phyloP scores from a whole-genome alignment of 2,797 vertebrate species.

The Ibycter americanus region DNA sequence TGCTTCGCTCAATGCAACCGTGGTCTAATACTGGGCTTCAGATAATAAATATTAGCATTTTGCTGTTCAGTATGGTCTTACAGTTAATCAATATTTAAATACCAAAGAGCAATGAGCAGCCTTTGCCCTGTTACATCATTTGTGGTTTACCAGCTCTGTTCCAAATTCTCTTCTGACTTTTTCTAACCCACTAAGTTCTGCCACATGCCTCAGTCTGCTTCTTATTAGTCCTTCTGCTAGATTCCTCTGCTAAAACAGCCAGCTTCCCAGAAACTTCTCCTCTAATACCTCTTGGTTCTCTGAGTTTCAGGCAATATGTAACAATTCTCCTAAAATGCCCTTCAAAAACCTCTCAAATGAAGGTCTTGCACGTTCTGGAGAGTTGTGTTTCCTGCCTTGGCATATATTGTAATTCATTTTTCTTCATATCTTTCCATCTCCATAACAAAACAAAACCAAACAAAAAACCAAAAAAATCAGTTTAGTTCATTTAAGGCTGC shows the following conservation, averaged over 20 bases:
- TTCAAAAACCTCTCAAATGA: not conserved
- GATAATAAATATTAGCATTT: not conserved
- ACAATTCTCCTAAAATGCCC: not conserved
- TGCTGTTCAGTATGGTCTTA: not conserved
- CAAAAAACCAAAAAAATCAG: no score
- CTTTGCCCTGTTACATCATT: not conserved
- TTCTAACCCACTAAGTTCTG: not conserved
- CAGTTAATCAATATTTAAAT: not conserved
- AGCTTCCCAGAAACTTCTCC: not conserved
- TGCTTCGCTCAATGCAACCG: not conserved
- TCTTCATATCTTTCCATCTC: not conserved
- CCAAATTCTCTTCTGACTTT: not conserved
- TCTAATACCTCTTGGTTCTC: not conserved
- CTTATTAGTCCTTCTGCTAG: not conserved
- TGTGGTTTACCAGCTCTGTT: not conserved
- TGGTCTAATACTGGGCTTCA: not conserved
- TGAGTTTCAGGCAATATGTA: not conserved
- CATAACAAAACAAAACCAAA: not conserved
- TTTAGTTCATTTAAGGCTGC: slow-evolving; percentile 14
- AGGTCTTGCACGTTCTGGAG: not conserved
- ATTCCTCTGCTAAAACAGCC: not conserved
- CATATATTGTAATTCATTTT: not conserved
- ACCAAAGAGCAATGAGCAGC: not conserved
- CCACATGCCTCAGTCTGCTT: not conserved
- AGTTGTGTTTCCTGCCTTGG: not conserved